Conservation (phyloP, 2,113 vertebrate species). For the Gallinago paraguaiae region DNA sequence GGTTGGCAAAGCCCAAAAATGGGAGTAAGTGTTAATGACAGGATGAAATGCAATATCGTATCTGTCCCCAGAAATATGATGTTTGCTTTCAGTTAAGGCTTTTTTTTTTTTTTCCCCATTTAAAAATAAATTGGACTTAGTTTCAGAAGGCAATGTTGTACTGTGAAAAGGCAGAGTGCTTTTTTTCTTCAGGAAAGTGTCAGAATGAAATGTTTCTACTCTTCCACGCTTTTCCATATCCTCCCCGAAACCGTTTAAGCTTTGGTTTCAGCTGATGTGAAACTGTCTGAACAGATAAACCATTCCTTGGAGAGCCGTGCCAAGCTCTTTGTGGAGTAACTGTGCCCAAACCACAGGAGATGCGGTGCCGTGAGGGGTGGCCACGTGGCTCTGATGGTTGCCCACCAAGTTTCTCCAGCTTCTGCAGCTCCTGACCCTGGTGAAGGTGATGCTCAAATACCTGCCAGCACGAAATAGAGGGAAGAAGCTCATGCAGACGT, state of each 20-base stretch:
- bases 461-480: neutral
- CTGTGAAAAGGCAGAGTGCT: conserved; percentile 31
- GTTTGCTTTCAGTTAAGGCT: conserved; percentile 22
- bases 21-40: neutral
- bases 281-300: too few relatives aligned
- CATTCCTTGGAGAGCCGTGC: too few relatives aligned
- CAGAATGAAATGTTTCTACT: conserved; percentile 56
- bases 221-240: conserved; percentile 33
- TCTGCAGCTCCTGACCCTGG: neutral
- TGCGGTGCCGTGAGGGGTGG: neutral
- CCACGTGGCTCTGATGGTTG: neutral
- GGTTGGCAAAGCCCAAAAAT: neutral
- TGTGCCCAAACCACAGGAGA: neutral
- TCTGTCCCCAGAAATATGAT: conserved; percentile 14
- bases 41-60: neutral
- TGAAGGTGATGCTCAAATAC: neutral
- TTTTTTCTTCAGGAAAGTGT: conserved; percentile 44
- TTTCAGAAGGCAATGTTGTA: neutral
- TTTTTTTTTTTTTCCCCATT: neutral
- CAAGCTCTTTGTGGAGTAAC: neutral
- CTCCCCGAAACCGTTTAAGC: conserved; percentile 29
- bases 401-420: neutral
- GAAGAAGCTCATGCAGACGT: fast-evolving
- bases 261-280: conserved; percentile 44
- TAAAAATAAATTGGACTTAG: conserved; percentile 48